These are phyloP conservation scores for Limnephilus auricula DNA, from an alignment of 2,888 invertebrate genomes.

Conservation along the genomic window DNA sequence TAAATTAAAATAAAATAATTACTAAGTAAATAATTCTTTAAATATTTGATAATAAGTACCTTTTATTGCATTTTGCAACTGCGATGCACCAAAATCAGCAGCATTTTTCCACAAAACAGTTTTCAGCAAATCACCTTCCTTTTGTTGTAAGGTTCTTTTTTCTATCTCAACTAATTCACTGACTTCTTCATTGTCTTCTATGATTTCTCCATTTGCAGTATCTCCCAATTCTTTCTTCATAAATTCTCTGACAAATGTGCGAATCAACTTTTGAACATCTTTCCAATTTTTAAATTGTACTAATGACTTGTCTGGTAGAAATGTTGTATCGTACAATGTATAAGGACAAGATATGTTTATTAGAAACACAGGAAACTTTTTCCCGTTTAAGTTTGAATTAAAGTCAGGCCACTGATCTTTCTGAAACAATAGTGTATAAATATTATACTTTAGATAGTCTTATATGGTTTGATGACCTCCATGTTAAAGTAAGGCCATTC, in stretches of 20 bases:
- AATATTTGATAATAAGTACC: constrained; percentile 67
- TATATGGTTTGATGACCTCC: no score
- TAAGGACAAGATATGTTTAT: constrained; percentile 77
- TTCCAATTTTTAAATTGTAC: constrained; percentile 78
- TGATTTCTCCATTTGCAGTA: constrained; percentile 67
- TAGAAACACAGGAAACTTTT: constrained; percentile 74
- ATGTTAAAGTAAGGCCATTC: background rate
- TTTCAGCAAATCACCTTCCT: constrained; percentile 73
- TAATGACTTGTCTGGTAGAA: constrained; percentile 74
- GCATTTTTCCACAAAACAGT: constrained; percentile 72
- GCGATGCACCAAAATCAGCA: constrained; percentile 70
- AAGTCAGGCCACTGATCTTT: constrained; percentile 11
- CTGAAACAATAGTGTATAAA: constrained; percentile 41
- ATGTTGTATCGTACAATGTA: constrained; percentile 74
- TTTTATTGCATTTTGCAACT: constrained; percentile 73
- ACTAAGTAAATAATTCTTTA: background rate
- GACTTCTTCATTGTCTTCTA: constrained; percentile 48
- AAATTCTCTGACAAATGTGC: constrained; percentile 70
- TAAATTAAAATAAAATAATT: background rate
- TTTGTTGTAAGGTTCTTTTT: constrained; percentile 64
- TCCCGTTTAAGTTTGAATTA: constrained; percentile 48
- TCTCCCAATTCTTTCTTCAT: constrained; percentile 70
- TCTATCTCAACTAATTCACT: constrained; percentile 66
- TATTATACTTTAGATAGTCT: background rate
- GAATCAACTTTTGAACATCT: constrained; percentile 71